Base-by-base conservation (phyloP, 2,797 vertebrate genomes). In the Malacoctenus gilli region DNA sequence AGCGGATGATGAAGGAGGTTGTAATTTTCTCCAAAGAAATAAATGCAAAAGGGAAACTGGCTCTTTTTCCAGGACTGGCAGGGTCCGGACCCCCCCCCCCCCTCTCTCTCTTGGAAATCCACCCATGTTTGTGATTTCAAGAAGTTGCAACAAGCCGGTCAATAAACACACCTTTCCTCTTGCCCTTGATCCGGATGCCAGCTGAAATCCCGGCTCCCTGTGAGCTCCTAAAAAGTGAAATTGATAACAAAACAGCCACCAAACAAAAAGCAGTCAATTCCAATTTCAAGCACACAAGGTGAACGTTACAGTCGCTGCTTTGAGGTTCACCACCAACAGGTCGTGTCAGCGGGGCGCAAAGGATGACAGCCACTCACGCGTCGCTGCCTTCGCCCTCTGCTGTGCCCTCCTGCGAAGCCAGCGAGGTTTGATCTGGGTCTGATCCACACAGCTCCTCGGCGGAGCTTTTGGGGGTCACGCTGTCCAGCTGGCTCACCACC, bases 401-500 rank as follows among this genome's bases (percentile, higher is more conserved):
- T 43, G 80, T 72, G 18, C 31, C 66, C 42, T 75, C 77, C 43
- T 64, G 51, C 3, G 82, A 82, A 36, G 77, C 41, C 46, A 78
- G 55, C 13, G 76, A 77, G 34, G 34, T 20, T 30, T 28, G 52
- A 40, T 90, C 87, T 1, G 30, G 59, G 56, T 90, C 85, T 0
- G 67, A 83, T 9, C 68, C 75, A 9, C 39, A 34, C 43, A 83
- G 75, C 31, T 89, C 86, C 38, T 84, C 82, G 35, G 31, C 53
- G 0, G 76, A 83, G 54, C 57, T 75, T 72, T 84, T 85, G 30
- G 72, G 54, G 8, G 77, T 61, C 19, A 54, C 67, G 8, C 39
- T 69, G 70, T 89, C 89, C 8, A 94, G 73, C 60, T 89, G 87
- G 71, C 71, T 86, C 69, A 93, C 85, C 60, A 93, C 79, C 77